A percentile compares a stretch with the other conserved stretches of the same genome.
phyloP scores from a whole-genome alignment of 2,797 vertebrate species.

The Bufotes viridis region DNA sequence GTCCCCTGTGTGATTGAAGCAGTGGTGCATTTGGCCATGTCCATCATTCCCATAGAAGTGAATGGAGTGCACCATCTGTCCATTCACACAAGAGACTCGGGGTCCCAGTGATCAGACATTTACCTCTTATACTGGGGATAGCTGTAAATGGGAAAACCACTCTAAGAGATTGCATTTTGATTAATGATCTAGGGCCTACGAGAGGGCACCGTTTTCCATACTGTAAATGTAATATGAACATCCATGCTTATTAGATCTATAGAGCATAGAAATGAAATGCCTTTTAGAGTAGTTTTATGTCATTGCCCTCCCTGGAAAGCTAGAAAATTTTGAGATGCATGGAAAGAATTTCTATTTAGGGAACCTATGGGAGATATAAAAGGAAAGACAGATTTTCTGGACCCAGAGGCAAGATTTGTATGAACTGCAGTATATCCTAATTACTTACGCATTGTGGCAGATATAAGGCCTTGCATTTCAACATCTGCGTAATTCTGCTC shows the following conservation, averaged over 20 bases:
- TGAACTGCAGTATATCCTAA: constrained; percentile 44
- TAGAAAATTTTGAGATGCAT: constrained; percentile 25
- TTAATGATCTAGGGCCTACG: background rate
- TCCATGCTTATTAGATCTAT: constrained; percentile 6
- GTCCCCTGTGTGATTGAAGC: no score
- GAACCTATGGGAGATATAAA: constrained; percentile 30
- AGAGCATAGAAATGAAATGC: constrained; percentile 6
- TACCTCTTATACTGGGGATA: no score
- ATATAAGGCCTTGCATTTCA: constrained; percentile 20
- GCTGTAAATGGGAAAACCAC: background rate
- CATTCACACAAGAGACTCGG: no score
- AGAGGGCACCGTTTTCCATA: background rate
- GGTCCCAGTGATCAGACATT: no score
- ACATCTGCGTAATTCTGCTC: constrained; percentile 34
- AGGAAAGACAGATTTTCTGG: constrained; percentile 51
- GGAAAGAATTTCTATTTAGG: constrained; percentile 39
- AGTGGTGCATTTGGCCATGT: no score
- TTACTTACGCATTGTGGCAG: constrained; percentile 42
- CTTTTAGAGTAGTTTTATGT: constrained; percentile 18
- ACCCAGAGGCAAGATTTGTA: constrained; percentile 38
- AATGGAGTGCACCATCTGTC: no score
- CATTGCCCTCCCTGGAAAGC: constrained; percentile 32
- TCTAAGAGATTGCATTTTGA: background rate
- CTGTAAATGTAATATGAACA: background rate
- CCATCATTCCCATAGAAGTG: no score